Conservation (phyloP, 1,140 invertebrate genomes). For the Teleopsis dalmanni region DNA sequence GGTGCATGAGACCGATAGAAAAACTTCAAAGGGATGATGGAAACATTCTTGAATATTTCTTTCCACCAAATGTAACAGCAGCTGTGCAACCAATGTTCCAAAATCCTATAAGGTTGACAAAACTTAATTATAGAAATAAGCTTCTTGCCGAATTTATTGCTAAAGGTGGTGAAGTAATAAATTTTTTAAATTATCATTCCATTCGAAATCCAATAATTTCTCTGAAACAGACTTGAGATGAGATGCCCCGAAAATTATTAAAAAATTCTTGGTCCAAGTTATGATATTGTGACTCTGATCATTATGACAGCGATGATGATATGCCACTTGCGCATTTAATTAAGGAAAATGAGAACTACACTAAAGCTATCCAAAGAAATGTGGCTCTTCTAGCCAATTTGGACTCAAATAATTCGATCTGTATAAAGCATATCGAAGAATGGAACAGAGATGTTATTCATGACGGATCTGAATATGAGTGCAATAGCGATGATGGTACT, state of each 20-base stretch:
- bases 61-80: constrained; percentile 46
- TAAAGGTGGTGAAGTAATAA: constrained; percentile 6
- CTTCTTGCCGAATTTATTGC: constrained; percentile 3
- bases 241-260: neutral
- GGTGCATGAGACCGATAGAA: constrained; percentile 20
- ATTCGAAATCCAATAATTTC: constrained; percentile 8
- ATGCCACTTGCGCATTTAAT: neutral
- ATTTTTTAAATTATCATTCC: constrained; percentile 1
- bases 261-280: neutral
- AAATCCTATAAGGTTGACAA: constrained; percentile 38
- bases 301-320: constrained; percentile 1
- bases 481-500: neutral
- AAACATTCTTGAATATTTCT: constrained; percentile 23
- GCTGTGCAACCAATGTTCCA: constrained; percentile 47
- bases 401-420: neutral
- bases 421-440: neutral
- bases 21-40: constrained; percentile 17
- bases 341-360: neutral
- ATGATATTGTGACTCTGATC: neutral
- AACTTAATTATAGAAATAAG: constrained; percentile 8
- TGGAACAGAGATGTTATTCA: too few relatives aligned
- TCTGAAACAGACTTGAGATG: neutral
- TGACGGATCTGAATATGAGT: neutral
- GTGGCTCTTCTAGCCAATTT: neutral
- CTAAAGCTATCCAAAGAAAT: neutral